Evolutionary conservation across 1,140 invertebrate genomes (phyloP).

Genomic region (Brachionus asplanchnoidis): DNA sequence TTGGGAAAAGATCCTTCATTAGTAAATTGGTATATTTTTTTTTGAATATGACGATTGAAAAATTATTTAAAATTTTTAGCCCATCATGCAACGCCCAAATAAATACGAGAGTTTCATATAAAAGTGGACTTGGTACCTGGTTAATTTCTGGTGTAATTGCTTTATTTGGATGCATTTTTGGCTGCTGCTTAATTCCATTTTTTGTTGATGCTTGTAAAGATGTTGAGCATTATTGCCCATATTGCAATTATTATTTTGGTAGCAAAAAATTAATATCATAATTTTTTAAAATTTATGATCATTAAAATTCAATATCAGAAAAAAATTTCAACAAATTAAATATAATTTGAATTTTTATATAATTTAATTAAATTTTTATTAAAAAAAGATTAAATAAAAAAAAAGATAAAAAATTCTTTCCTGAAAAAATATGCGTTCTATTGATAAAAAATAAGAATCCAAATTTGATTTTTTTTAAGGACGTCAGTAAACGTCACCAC

Average conservation of each 20-base stretch:
- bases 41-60: not conserved
- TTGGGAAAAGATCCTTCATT: not conserved
- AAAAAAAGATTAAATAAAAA: too few species aligned
- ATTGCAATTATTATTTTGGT: constrained; percentile 22
- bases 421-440: too few species aligned
- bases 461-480: too few species aligned
- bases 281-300: not conserved
- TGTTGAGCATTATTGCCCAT: constrained; percentile 42
- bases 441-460: too few species aligned
- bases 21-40: not conserved
- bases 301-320: too few species aligned
- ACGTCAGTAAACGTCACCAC: too few species aligned
- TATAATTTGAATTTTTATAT: too few species aligned
- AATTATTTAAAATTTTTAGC: constrained; percentile 35
- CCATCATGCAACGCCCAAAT: constrained; percentile 52
- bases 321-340: too few species aligned
- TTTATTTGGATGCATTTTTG: not conserved
- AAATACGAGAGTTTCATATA: constrained; percentile 49
- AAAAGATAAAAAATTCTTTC: too few species aligned
- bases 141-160: constrained; percentile 43
- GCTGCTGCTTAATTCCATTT: constrained; percentile 43
- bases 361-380: too few species aligned
- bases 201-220: constrained; percentile 43
- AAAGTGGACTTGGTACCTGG: constrained; percentile 52
- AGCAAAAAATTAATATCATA: not conserved